Base-by-base conservation (phyloP, 2,113 vertebrate genomes). In the Gallinago undulata region DNA sequence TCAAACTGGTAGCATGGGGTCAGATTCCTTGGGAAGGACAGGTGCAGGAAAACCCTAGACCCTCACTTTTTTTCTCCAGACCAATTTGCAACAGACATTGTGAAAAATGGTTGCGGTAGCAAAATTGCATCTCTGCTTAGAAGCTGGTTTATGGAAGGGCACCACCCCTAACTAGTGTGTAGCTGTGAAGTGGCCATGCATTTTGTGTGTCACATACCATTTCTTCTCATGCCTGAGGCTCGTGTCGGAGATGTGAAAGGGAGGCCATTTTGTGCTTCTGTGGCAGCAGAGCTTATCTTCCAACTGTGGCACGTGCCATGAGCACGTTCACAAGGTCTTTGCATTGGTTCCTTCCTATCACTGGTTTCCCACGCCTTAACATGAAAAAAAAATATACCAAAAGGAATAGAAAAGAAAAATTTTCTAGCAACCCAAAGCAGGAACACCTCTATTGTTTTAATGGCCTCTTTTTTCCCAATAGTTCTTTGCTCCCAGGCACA, bases 271-370 rank as follows among this genome's bases (percentile, higher is more conserved):
- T 78, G 22, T 53, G 24, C 25, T 67, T 43, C 43, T 57, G 59
- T 22, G 22, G 33, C 57, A 24, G 11, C 63, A 48, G 27, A 30
- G 31, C 57, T 69, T 60, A 27, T 45, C 56, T 79, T 48, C 72
- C 16, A 30, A 24, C 0, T 0, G 41, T 7, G 2, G 55, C 4
- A 5, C 24, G 24, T 48, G 21, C 23, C 3, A 3, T 62, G 37
- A 81, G 21, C 56, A 53, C 6, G 23, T 75, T 68, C 56, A 64
- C 25, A 74, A 55, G 3, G 30, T 22, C 16, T 88, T 80, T 70
- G 19, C 31, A 41, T 67, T 90, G 14, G 21, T 72, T 84, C n/a
- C 43, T 83, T 55, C 48, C 47, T 84, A 15, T 43, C 47, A 10
- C 69, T 75, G 35, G 3, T 89, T 92, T 74, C 60, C 39, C 13